phyloP scores from a whole-genome alignment of 2,888 invertebrate genomes.

The Scelioninae gen. 1 region DNA sequence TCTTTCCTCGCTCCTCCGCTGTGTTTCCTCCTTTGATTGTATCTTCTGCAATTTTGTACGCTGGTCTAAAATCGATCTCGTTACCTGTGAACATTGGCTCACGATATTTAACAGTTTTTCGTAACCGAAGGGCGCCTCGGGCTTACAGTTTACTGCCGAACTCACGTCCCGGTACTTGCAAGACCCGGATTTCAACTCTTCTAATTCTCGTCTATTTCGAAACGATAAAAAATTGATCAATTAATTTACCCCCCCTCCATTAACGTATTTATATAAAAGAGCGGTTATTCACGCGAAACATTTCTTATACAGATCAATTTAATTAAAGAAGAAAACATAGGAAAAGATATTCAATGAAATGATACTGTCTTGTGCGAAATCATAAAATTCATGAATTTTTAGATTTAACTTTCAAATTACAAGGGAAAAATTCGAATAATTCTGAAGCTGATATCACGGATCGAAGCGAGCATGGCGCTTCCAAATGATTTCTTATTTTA shows the following conservation, averaged over 20 bases:
- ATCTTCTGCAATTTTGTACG: constrained; percentile 48
- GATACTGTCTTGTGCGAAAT: background rate
- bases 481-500: constrained; percentile 29
- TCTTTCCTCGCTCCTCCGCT: constrained; percentile 27
- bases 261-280: no score
- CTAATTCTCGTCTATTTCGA: constrained; percentile 28
- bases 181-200: constrained; percentile 13
- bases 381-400: constrained; percentile 36
- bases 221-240: no score
- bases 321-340: background rate
- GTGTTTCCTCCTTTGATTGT: constrained; percentile 35
- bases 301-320: background rate
- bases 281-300: constrained; percentile 18
- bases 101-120: constrained; percentile 59
- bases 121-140: constrained; percentile 16
- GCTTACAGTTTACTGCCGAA: constrained; percentile 25
- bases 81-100: constrained; percentile 67
- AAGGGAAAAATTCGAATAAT: constrained; percentile 24
- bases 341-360: background rate
- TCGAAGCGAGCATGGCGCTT: background rate
- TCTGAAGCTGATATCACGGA: constrained; percentile 12
- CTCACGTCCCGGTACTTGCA: constrained; percentile 10
- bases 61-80: constrained; percentile 66
- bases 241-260: no score
- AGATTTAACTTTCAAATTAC: constrained; percentile 57